Evolutionary conservation across 2,113 vertebrate genomes (phyloP).

Genomic region (Aythya baeri): DNA sequence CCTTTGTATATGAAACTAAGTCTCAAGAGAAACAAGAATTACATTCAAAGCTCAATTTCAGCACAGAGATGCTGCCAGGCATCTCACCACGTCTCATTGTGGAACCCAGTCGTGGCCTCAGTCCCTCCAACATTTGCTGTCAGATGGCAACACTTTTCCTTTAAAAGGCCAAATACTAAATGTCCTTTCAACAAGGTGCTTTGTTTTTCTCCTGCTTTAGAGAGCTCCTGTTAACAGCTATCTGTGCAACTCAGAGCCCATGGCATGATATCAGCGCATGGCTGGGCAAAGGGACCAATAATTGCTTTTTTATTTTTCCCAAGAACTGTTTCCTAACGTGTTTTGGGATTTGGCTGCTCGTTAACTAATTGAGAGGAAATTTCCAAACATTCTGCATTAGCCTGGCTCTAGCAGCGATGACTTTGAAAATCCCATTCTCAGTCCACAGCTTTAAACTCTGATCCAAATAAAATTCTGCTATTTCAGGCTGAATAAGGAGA

Average conservation of each 20-base stretch:
- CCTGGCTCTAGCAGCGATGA: background rate
- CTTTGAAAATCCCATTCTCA: background rate
- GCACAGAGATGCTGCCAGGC: background rate
- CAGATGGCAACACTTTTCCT: slow-evolving; percentile 38
- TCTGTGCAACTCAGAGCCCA: background rate
- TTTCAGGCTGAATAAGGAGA: background rate
- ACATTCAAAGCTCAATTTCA: background rate
- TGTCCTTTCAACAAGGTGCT: background rate
- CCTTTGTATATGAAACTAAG: background rate
- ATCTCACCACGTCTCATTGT: background rate
- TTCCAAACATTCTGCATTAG: background rate
- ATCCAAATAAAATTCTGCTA: background rate
- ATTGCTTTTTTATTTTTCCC: background rate
- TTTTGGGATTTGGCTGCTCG: background rate
- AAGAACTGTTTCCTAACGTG: background rate
- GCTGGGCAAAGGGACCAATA: background rate
- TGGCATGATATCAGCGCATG: background rate
- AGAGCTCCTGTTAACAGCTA: background rate
- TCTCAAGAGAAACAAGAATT: background rate
- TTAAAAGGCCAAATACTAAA: background rate
- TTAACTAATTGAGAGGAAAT: background rate
- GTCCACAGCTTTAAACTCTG: background rate
- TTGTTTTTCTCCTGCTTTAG: background rate
- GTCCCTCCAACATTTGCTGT: background rate
- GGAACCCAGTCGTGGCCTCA: slow-evolving; percentile 43